Percentiles rank a stretch among this genome's conserved stretches.
phyloP scores from a whole-genome alignment of 2,888 invertebrate genomes.

The Nymphalis urticae region DNA sequence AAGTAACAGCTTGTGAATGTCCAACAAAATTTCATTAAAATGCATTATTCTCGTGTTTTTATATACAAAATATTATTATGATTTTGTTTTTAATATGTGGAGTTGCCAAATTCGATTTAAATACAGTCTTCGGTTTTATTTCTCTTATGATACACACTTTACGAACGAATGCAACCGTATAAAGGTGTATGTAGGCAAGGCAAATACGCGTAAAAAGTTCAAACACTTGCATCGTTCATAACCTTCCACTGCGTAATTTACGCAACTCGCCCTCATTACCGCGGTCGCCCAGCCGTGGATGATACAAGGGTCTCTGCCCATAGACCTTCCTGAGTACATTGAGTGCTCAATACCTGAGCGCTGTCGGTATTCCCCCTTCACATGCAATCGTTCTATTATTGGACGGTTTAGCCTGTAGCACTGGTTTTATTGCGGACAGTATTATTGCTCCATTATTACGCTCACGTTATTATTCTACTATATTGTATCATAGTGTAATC shows the following conservation, averaged over 20 bases:
- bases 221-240: conserved; percentile 67
- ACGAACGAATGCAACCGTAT: background rate
- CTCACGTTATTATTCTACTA: background rate
- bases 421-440: conserved; percentile 19
- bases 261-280: conserved; percentile 76
- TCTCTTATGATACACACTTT: background rate
- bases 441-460: conserved; percentile 1
- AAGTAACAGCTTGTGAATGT: too few species aligned
- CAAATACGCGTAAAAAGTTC: conserved; percentile 75
- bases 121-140: background rate
- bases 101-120: too few species aligned
- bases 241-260: conserved; percentile 62
- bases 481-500: background rate
- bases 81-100: too few species aligned
- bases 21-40: too few species aligned
- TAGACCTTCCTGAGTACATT: conserved; percentile 2
- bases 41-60: too few species aligned
- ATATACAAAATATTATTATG: too few species aligned
- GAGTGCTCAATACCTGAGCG: conserved; percentile 17
- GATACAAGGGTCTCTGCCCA: conserved; percentile 7
- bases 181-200: conserved; percentile 38
- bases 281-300: conserved; percentile 38
- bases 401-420: conserved; percentile 17
- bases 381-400: conserved; percentile 26
- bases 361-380: conserved; percentile 16